Percentiles rank a stretch among this genome's conserved stretches.
Evolutionary conservation across 2,888 invertebrate genomes (phyloP).

Genomic region (Diploptera punctata): DNA sequence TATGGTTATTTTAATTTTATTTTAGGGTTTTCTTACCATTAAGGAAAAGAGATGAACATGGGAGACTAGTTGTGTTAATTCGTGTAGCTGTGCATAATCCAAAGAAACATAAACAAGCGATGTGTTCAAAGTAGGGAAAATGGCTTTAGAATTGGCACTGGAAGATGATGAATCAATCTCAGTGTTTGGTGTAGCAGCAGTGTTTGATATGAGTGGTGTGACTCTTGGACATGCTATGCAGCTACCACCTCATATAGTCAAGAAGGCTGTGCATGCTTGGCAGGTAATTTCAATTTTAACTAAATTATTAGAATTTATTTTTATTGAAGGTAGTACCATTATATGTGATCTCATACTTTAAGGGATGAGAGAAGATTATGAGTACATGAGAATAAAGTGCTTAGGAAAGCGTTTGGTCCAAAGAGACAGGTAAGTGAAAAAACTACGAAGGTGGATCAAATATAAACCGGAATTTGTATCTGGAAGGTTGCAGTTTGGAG

Average conservation of each 20-base stretch:
- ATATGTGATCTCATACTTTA: no score
- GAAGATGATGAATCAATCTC: slow-evolving; percentile 60
- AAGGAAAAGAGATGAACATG: slow-evolving; percentile 57
- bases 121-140: slow-evolving; percentile 67
- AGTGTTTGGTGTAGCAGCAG: slow-evolving; percentile 62
- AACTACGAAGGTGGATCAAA: no score
- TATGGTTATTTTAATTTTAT: background rate
- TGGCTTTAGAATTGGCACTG: slow-evolving; percentile 66
- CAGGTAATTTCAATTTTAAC: no score
- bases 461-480: no score
- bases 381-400: no score
- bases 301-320: no score
- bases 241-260: slow-evolving; percentile 63
- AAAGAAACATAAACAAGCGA: slow-evolving; percentile 62
- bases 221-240: slow-evolving; percentile 64
- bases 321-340: no score
- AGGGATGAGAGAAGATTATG: no score
- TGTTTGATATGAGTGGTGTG: slow-evolving; percentile 67
- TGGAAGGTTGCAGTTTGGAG: no score
- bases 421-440: no score
- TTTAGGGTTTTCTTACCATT: slow-evolving; percentile 64
- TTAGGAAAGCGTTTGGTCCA: no score
- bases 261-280: slow-evolving; percentile 68
- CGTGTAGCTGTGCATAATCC: slow-evolving; percentile 67
- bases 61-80: slow-evolving; percentile 65